phyloP scores from a whole-genome alignment of 2,113 vertebrate genomes.

The Limanda limanda region DNA sequence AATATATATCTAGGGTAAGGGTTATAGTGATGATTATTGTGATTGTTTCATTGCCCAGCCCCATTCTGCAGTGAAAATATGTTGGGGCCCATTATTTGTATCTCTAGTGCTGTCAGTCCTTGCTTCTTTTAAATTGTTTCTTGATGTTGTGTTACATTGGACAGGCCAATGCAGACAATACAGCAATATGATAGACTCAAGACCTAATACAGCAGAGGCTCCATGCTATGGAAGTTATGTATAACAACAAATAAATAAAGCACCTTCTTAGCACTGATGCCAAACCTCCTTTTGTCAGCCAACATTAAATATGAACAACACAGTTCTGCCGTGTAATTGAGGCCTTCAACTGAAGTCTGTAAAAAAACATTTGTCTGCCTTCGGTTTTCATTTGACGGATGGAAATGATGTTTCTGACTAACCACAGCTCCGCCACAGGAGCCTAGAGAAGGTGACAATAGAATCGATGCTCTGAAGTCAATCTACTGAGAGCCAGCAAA shows the following conservation, averaged over 20 bases:
- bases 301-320: not conserved
- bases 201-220: not conserved
- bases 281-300: not conserved
- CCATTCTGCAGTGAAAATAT: too few species aligned
- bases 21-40: too few species aligned
- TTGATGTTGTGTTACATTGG: too few species aligned
- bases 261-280: not conserved
- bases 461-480: constrained; percentile 52
- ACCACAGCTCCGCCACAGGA: too few species aligned
- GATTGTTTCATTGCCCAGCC: too few species aligned
- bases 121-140: too few species aligned
- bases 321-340: not conserved
- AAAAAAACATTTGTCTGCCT: not conserved
- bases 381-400: not conserved
- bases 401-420: not conserved
- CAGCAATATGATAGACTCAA: too few species aligned
- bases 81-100: too few species aligned
- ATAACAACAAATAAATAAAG: constrained; percentile 10
- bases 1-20: too few species aligned
- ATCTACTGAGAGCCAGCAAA: constrained; percentile 33
- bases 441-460: constrained; percentile 32
- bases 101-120: too few species aligned
- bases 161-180: too few species aligned
- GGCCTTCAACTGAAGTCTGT: not conserved
- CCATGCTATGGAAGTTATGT: not conserved